Conservation (phyloP, 2,888 invertebrate species). For the Merodon equestris region DNA sequence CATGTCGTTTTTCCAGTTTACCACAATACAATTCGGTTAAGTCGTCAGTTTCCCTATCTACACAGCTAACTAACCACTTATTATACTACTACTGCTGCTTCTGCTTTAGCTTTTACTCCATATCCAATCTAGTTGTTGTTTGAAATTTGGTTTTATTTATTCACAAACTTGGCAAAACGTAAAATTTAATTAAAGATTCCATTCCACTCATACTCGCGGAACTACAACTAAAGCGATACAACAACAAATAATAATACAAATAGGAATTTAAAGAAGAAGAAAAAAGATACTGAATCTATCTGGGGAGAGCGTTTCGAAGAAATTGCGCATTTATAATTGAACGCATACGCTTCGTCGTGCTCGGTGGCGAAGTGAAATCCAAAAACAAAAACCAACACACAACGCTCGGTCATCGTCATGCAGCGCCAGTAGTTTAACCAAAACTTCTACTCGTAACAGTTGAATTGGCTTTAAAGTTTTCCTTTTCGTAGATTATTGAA, state of each 20-base stretch:
- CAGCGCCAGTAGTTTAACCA: constrained; percentile 23
- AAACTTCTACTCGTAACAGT: constrained; percentile 35
- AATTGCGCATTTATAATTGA: constrained; percentile 66
- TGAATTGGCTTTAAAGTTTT: constrained; percentile 29
- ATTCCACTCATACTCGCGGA: constrained; percentile 28
- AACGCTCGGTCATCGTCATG: neutral
- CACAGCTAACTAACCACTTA: too few species aligned
- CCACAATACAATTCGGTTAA: constrained; percentile 39
- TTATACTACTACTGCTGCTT: too few species aligned
- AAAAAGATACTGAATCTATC: constrained; percentile 25
- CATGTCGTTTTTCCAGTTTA: constrained; percentile 18
- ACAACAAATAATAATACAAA: constrained; percentile 18
- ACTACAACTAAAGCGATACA: too few species aligned
- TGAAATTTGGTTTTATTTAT: constrained; percentile 29
- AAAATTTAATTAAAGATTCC: constrained; percentile 54
- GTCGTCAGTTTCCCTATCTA: too few species aligned
- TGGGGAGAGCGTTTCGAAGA: constrained; percentile 41
- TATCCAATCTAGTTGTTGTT: constrained; percentile 17
- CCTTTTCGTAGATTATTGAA: constrained; percentile 51
- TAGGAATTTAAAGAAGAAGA: constrained; percentile 17
- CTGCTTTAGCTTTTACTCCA: neutral
- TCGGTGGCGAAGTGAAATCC: constrained; percentile 45
- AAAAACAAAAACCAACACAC: constrained; percentile 12
- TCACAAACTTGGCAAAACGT: constrained; percentile 27
- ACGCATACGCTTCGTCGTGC: constrained; percentile 7